Conservation (phyloP, 2,888 invertebrate genomes). For the Ypsolopha sequella region DNA sequence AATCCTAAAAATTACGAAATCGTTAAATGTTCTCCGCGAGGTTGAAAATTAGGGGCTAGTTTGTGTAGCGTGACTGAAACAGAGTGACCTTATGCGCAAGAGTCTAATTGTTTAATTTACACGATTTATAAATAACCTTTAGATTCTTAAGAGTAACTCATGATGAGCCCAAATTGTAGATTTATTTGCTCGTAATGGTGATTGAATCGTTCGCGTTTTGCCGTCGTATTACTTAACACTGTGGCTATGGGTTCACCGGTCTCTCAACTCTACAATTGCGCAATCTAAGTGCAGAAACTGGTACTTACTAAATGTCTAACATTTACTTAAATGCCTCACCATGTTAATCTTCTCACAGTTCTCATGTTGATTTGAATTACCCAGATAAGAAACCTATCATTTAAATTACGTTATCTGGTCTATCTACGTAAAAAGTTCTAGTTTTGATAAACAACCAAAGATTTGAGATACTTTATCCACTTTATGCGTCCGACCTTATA, state of each 20-base stretch:
- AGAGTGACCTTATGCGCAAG: constrained; percentile 2
- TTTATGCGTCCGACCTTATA: constrained; percentile 10
- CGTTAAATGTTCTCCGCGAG: neutral
- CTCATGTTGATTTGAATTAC: no score
- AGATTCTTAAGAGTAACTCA: neutral
- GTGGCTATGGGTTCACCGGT: constrained; percentile 5
- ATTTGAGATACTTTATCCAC: no score
- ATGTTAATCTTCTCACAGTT: neutral
- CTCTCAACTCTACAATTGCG: constrained; percentile 5
- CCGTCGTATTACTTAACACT: neutral
- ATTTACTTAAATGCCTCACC: constrained; percentile 10
- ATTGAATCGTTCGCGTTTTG: neutral
- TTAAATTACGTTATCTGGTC: no score
- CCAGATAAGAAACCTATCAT: no score
- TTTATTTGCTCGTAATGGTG: neutral
- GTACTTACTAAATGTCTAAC: constrained; percentile 13
- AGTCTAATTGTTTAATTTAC: neutral
- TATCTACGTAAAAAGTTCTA: no score
- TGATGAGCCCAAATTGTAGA: neutral
- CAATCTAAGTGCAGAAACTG: constrained; percentile 6
- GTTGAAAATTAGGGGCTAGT: neutral
- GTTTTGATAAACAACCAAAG: no score
- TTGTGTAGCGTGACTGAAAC: neutral
- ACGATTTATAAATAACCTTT: constrained; percentile 1
- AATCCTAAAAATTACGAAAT: neutral